These are phyloP conservation scores for Synanthedon myopaeformis DNA, from an alignment of 2,888 invertebrate species.

Conservation along the genomic window DNA sequence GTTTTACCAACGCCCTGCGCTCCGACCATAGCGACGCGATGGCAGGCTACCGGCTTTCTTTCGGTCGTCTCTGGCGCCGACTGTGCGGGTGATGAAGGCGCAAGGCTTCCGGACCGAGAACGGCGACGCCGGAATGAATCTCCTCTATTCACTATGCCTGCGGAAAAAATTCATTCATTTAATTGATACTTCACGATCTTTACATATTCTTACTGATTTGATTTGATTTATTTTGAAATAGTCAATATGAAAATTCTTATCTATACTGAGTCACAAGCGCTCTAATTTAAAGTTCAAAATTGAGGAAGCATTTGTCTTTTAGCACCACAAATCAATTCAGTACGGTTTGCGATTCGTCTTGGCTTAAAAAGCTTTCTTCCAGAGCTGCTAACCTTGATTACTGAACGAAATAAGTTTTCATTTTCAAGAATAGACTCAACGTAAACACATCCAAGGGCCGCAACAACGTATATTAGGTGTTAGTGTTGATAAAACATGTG, in stretches of 20 bases:
- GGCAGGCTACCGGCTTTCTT: constrained; percentile 64
- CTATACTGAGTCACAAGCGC: no score
- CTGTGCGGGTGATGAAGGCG: constrained; percentile 69
- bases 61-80: constrained; percentile 59
- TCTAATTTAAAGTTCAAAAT: no score
- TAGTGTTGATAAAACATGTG: not conserved
- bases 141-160: constrained; percentile 93
- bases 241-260: no score
- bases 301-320: no score
- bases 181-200: no score
- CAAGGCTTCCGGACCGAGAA: constrained; percentile 85
- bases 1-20: constrained; percentile 87
- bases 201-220: no score
- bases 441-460: constrained; percentile 1
- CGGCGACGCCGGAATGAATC: constrained; percentile 91
- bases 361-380: no score
- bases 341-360: no score
- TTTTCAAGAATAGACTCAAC: not conserved
- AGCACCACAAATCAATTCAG: no score
- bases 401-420: not conserved
- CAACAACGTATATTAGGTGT: not conserved
- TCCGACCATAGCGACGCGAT: constrained; percentile 81
- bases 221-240: no score
- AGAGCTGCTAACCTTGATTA: not conserved
- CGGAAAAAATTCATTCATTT: constrained; percentile 12